Conservation (phyloP, 1,140 invertebrate species). For the Bombus soroeensis region DNA sequence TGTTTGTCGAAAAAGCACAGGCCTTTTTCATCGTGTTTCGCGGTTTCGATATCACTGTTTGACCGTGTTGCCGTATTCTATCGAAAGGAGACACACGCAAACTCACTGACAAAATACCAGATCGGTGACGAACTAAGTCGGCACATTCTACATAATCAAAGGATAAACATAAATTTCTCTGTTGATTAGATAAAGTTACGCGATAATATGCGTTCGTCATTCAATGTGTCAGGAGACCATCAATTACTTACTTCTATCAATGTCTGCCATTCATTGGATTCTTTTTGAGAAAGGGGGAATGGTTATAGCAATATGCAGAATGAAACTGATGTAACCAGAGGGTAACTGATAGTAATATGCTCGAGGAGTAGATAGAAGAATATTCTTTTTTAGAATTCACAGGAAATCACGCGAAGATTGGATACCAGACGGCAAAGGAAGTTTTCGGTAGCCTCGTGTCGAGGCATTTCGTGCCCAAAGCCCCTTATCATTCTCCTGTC, state of each 20-base stretch:
- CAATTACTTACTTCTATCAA: background rate
- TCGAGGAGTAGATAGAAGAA: background rate
- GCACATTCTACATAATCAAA: slow-evolving; percentile 28
- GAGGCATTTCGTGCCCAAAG: slow-evolving; percentile 79
- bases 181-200: slow-evolving; percentile 37
- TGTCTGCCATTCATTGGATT: background rate
- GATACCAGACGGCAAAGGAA: background rate
- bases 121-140: slow-evolving; percentile 13
- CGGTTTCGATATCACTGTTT: slow-evolving; percentile 3
- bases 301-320: no score
- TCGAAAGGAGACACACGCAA: no score
- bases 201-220: slow-evolving; percentile 7
- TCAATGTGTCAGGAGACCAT: background rate
- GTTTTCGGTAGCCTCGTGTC: background rate
- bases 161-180: slow-evolving; percentile 36
- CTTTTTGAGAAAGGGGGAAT: no score
- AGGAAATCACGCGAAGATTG: background rate
- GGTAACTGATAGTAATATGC: background rate
- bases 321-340: background rate
- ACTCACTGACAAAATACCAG: slow-evolving; percentile 26
- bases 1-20: slow-evolving; percentile 54
- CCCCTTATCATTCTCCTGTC: slow-evolving; percentile 89
- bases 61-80: background rate
- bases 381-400: background rate
- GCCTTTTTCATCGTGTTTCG: background rate